Evolutionary conservation across 30 jellyfish, hydroid and myxozoan species (phyloP), one percentile per base, ranked within the genome.

Genomic region (Clytia hemisphaerica): DNA sequence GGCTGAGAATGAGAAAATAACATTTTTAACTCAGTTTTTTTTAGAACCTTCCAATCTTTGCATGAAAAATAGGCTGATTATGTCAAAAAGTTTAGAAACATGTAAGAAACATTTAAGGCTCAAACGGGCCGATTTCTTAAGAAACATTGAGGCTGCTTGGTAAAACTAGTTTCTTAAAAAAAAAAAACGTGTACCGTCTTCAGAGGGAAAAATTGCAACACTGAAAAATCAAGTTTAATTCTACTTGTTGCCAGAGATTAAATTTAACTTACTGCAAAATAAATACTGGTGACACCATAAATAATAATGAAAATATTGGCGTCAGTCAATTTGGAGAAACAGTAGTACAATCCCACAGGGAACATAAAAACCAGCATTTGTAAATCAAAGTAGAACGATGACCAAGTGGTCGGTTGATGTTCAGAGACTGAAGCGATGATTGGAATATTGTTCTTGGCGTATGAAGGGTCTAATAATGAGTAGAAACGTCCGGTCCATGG

Each of bases 401-500:
- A 87, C 96, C 96, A 87, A 2, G 96, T 87, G 22, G 96, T 87
- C 49, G 96, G 96, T 82, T 87, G 96, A 78, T 87, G 96, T 73
- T 87, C 96, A 32, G 96, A 87, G 48, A 87, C 96, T 54, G 96
- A 87, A 6, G 96, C 96, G 24, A 87, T 87, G 67, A 87, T 87
- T 7, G 96, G 96, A 45, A 87, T 87, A 83, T 87, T 87, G 81
- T 87, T 87, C 78, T 87, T 87, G 28, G 96, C 96, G 44, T 87
- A 87, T 12, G 96, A 87, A 36, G 96, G 96, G 44, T 87, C 96
- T 29, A 87, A 88, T 36, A 87, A 83, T 1, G 96, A 87, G 62
- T 87, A 87, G 73, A 87, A 87, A 66, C 96, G 93, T 14, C 96
- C 96, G 18, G 96, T 87, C 96, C 96, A 87, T 38, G 96, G 96